Base-by-base conservation (phyloP, 2,113 vertebrate genomes). In the Regulus satrapa region DNA sequence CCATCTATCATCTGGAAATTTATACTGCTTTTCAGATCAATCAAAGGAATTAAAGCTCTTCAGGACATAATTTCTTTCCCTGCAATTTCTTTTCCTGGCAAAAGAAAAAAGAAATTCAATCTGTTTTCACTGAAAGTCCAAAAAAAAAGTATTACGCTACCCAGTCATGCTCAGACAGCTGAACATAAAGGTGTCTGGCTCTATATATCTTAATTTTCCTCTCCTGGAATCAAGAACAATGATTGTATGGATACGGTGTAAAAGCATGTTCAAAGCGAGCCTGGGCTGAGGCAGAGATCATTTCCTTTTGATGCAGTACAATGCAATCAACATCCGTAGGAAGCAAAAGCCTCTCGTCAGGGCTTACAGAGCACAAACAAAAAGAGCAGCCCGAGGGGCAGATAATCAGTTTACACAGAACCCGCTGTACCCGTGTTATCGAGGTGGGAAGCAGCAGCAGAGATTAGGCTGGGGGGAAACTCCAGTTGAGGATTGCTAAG, bases 1-100 rank as follows among this genome's bases (percentile, higher is more conserved):
- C 52, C 45, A 72, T 84, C 75, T 56, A 51, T 66, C 43, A 71
- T 55, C 55, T 17, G 55, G 66, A 64, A 87, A 68, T 94, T 72
- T 63, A 29, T 34, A 59, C 66, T 18, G 41, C 25, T 79, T 91
- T 85, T 29, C 74, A 91, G 34, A 81, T 63, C 23, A 76, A 52
- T 82, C 64, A 54, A 55, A 91, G 24, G 41, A 87, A 87, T 74
- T 72, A 82, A 67, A 85, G n/a, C 69, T 85, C 73, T 87, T 78
- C 68, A 72, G 61, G 62, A 95, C 8, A 29, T n/a, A 18, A 61
- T 71, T 89, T 67, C 34, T 29, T 61, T 89, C 29, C 66, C 28
- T 36, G 31, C 25, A 43, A 75, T 74, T 88, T 81, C 20, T 63
- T 76, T 89, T 29, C 69, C 54, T 67, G 45, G 54, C 38, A 85